Evolutionary conservation across 2,888 invertebrate genomes (phyloP).

Genomic region (Tuta absoluta): DNA sequence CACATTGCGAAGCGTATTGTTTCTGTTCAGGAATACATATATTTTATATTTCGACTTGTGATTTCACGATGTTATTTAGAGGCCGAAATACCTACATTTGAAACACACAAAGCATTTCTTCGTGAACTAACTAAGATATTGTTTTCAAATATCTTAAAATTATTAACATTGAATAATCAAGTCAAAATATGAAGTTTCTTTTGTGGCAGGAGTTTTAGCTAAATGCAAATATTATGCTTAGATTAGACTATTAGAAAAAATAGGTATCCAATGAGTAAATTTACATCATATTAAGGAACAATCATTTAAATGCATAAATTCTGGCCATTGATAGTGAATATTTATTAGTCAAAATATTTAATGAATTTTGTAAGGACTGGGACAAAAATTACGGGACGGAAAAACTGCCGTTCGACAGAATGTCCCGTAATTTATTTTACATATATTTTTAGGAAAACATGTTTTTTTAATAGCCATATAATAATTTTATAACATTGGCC

Average conservation of each 20-base stretch:
- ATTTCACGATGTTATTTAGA: background rate
- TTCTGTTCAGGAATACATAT: background rate
- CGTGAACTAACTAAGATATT: background rate
- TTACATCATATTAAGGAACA: constrained; percentile 58
- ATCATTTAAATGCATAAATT: constrained; percentile 61
- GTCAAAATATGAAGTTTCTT: background rate
- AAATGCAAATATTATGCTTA: constrained; percentile 63
- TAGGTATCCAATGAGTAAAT: constrained; percentile 50
- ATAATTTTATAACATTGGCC: background rate
- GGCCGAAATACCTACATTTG: background rate
- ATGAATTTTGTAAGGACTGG: background rate
- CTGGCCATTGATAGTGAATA: constrained; percentile 47
- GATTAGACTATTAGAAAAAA: constrained; percentile 55
- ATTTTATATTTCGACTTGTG: background rate
- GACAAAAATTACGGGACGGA: constrained; percentile 8
- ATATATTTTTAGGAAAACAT: background rate
- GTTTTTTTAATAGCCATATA: background rate
- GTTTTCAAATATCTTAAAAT: background rate
- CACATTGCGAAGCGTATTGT: constrained; percentile 7
- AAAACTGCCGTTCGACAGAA: background rate
- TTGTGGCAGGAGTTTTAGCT: constrained; percentile 32
- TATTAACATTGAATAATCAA: background rate
- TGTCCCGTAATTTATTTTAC: constrained; percentile 5
- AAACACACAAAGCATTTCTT: background rate
- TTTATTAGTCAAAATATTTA: constrained; percentile 21